Evolutionary conservation across 2,113 vertebrate genomes (phyloP), one percentile per base, ranked within the genome.

Genomic region (Xenopus tropicalis): DNA sequence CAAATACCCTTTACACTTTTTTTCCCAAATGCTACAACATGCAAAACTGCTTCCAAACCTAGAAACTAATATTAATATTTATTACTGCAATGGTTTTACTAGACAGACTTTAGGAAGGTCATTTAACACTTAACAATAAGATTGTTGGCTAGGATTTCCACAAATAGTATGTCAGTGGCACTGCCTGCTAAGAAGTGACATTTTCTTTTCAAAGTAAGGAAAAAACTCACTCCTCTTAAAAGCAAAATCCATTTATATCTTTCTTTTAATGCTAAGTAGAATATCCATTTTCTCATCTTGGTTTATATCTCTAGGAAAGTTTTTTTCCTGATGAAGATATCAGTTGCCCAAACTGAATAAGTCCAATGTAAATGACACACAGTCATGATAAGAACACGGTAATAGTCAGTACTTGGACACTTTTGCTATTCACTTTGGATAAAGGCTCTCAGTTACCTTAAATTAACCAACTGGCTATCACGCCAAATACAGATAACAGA

Each of bases 401-500:
- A 54, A 80, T 29, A 14, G n/a, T 78, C 46, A 61, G 37, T 77
- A 74, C 51, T 83, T 80, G 86, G 78, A 78, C 62, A 80, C 74
- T 78, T 66, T 77, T 58, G 61, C 19, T 42, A 65, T 57, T 44
- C n/a, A 81, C 52, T 77, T 79, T 79, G 46, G 69, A 74, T 79
- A 77, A 83, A 74, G 72, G 44, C 37, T 86, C 52, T 80, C 78
- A 29, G 71, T 83, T 87, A 85, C 76, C 80, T 79, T 81, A 86
- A 84, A 85, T 82, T 78, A 84, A 85, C 72, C 64, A 84, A 51
- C 69, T 64, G 73, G 71, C 61, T 76, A 77, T 79, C 64, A 78
- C 82, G 79, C 3, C 65, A 83, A 64, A 77, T 77, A 84, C 70
- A 86, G 42, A 51, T 73, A 74, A 71, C 25, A 82, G 77, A 70